Conservation (phyloP, 2,113 vertebrate species). For the Mesembrinibis cayennensis region DNA sequence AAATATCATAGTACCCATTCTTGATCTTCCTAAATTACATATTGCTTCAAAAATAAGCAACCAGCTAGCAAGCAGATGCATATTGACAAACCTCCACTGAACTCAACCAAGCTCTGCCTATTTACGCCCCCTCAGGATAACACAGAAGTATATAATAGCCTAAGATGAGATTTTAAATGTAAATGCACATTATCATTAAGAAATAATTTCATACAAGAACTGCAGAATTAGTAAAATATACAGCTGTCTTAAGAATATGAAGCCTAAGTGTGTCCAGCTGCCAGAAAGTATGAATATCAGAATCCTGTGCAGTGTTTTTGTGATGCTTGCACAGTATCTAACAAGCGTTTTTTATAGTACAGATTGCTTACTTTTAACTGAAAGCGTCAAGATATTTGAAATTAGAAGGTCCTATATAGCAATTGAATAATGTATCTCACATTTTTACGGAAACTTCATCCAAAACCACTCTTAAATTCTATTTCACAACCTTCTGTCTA, state of each 20-base stretch:
- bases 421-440: background rate
- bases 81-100: background rate
- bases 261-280: slow-evolving; percentile 26
- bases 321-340: background rate
- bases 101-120: background rate
- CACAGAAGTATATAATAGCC: background rate
- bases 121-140: background rate
- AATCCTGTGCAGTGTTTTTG: background rate
- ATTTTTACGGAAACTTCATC: background rate
- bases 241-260: slow-evolving; percentile 19
- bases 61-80: background rate
- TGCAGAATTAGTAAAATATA: slow-evolving; percentile 19
- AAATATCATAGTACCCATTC: background rate
- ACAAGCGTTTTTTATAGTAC: background rate
- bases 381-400: background rate
- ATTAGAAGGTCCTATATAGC: background rate
- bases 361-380: background rate
- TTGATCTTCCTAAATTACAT: slow-evolving; percentile 4
- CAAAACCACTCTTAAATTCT: background rate
- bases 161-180: slow-evolving; percentile 33
- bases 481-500: background rate
- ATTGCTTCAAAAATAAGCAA: background rate
- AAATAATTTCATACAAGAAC: background rate
- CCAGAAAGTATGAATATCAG: background rate
- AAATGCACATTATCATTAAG: slow-evolving; percentile 39